A percentile compares a stretch with the other conserved stretches of the same genome.
Conservation (phyloP, 2,797 vertebrate species). For the Megalops cyprinoides region DNA sequence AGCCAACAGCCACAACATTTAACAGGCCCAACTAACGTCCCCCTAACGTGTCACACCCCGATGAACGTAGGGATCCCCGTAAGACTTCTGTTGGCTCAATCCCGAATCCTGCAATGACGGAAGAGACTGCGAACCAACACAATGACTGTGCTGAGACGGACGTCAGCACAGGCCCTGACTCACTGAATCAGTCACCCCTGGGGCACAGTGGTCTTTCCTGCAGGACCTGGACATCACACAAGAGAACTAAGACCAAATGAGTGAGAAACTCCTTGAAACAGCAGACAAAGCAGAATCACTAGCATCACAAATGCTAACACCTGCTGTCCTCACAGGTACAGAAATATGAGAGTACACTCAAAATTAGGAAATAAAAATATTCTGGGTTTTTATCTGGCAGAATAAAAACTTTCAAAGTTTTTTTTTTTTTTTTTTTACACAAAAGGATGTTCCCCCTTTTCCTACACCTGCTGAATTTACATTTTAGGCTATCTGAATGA, state of each 20-base stretch:
- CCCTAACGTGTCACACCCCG: not conserved
- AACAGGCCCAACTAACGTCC: slow-evolving; percentile 36
- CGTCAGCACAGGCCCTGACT: slow-evolving; percentile 38
- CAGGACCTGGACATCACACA: slow-evolving; percentile 33
- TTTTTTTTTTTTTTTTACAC: not conserved
- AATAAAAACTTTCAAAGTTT: not conserved
- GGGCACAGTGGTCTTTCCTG: slow-evolving; percentile 60
- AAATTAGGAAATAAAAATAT: too few relatives aligned
- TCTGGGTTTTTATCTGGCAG: too few relatives aligned
- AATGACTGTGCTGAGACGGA: slow-evolving; percentile 37
- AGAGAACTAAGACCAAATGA: slow-evolving; percentile 46
- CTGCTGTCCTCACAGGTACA: not conserved
- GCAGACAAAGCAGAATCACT: too few relatives aligned
- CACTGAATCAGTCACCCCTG: slow-evolving; percentile 51
- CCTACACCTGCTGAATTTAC: too few relatives aligned
- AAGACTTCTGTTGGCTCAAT: slow-evolving; percentile 32
- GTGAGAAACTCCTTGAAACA: too few relatives aligned
- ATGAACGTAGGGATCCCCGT: not conserved
- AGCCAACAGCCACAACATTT: slow-evolving; percentile 30
- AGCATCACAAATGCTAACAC: too few relatives aligned
- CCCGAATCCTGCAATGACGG: slow-evolving; percentile 33
- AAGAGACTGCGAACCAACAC: slow-evolving; percentile 35
- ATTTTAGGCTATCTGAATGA: too few relatives aligned
- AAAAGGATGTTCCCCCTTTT: too few relatives aligned
- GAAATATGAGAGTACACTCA: too few relatives aligned